Evolutionary conservation across 1,140 invertebrate genomes (phyloP), one percentile per base, ranked within the genome.

Genomic region (Octopus bimaculoides): DNA sequence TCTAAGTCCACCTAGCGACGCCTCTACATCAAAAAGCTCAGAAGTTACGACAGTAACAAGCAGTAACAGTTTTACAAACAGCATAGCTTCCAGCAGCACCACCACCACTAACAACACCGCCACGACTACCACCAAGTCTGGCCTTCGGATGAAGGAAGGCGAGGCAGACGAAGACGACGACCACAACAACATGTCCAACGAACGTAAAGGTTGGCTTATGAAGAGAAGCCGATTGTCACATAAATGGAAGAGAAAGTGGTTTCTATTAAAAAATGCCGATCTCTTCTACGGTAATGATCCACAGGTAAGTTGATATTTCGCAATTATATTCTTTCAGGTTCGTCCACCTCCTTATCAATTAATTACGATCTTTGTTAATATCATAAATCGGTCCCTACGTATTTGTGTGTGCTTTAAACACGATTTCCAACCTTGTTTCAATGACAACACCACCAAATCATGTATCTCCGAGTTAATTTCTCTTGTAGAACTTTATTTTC

Each of bases 241-340:
- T 78, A 87, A 86, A 79, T 87, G 86, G 87, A 85, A 85, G 78
- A 86, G 83, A 77, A 83, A 85, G 54, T 89, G 87, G 87, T 89
- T 88, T 80, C 78, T 86, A 26, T 81, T 89, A 80, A 86, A 86
- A 83, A 88, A 87, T 71, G 85, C 87, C 56, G 84, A 87, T 80
- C 80, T 89, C 26, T 83, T 84, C 52, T 89, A 89, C 81, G 87
- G 87, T 75, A 83, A 85, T 55, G 81, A 83, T 74, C 84, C 86
- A n/a, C 83, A 88, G 86, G 88, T 89, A 82, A 80, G 74, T 8
- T 20, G 26, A n/a, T 41, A 41, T 41, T 41, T 41, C 26, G 26
- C 26, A 41, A 41, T 41, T 41, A 41, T 41, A 41, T 41, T 41
- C 26, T 41, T 41, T 41, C 26, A 41, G 26, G 26, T 41, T 41